These are phyloP conservation scores for Sepioteuthis lessoniana DNA, from an alignment of 2,888 invertebrate genomes.

Conservation along the genomic window DNA sequence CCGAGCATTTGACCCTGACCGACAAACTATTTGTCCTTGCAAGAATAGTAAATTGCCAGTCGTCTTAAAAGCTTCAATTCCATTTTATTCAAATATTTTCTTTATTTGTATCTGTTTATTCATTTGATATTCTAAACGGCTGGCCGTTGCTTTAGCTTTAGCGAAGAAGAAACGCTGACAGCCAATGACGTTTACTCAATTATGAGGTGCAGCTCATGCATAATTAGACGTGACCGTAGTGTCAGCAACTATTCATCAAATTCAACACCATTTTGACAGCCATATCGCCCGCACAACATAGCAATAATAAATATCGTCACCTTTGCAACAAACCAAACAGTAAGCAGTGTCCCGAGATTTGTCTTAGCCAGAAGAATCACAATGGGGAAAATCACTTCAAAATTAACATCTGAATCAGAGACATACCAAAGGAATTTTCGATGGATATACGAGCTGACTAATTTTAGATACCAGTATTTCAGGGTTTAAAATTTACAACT, in stretches of 20 bases:
- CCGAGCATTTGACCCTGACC: too few relatives aligned
- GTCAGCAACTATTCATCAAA: background rate
- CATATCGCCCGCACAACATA: background rate
- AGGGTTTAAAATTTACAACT: too few relatives aligned
- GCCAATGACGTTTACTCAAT: background rate
- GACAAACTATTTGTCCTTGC: background rate
- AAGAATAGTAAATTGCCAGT: background rate
- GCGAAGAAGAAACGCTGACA: background rate
- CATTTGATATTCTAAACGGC: background rate
- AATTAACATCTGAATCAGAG: background rate
- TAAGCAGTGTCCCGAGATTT: background rate
- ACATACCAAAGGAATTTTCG: too few relatives aligned
- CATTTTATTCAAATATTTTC: background rate
- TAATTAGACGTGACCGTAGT: background rate
- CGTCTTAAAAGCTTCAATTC: background rate
- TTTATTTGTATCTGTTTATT: background rate
- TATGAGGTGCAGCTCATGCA: background rate
- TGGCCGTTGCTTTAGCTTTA: background rate
- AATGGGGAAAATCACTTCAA: background rate
- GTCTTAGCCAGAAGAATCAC: background rate
- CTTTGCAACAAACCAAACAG: background rate
- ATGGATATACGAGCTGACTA: background rate
- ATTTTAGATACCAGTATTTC: background rate
- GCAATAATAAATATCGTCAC: background rate
- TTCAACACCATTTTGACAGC: background rate